A percentile compares a stretch with the other conserved stretches of the same genome.
Evolutionary conservation across 2,888 invertebrate species (phyloP).

Genomic region (Phaonia tiefii): DNA sequence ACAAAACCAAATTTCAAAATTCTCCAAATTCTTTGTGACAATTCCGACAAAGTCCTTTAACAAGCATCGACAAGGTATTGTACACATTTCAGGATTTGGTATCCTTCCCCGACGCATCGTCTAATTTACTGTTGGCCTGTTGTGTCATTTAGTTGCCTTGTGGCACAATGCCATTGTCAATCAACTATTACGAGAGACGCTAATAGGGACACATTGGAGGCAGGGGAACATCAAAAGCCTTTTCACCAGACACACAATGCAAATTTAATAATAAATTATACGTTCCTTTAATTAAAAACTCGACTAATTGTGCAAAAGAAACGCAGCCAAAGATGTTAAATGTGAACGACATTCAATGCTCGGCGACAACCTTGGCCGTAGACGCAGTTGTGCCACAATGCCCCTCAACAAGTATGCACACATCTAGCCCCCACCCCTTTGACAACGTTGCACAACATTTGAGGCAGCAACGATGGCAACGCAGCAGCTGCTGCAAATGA

Average conservation of each 20-base stretch:
- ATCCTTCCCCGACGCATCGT: neutral
- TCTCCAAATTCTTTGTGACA: neutral
- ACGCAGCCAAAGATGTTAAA: constrained; percentile 49
- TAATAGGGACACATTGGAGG: constrained; percentile 2
- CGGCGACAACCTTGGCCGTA: constrained; percentile 38
- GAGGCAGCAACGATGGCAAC: neutral
- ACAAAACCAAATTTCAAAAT: constrained; percentile 6
- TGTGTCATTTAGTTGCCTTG: neutral
- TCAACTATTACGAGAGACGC: constrained; percentile 6
- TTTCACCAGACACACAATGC: constrained; percentile 30
- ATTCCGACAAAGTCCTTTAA: no score
- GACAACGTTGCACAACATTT: no score
- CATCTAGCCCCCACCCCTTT: neutral
- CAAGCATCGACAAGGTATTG: constrained; percentile 11
- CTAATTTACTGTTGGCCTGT: constrained; percentile 1
- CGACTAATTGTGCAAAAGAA: constrained; percentile 52
- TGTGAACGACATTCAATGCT: constrained; percentile 57
- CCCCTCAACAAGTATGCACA: constrained; percentile 22
- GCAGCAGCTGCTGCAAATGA: constrained; percentile 1
- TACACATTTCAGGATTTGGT: constrained; percentile 17
- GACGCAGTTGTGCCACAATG: constrained; percentile 10
- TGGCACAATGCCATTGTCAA: constrained; percentile 13
- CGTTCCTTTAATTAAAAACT: constrained; percentile 61
- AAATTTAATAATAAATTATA: constrained; percentile 53
- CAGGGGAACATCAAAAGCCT: constrained; percentile 46